These are phyloP conservation scores for Carcinoscorpius rotundicauda DNA, from an alignment of 1,140 invertebrate genomes.

Conservation along the genomic window DNA sequence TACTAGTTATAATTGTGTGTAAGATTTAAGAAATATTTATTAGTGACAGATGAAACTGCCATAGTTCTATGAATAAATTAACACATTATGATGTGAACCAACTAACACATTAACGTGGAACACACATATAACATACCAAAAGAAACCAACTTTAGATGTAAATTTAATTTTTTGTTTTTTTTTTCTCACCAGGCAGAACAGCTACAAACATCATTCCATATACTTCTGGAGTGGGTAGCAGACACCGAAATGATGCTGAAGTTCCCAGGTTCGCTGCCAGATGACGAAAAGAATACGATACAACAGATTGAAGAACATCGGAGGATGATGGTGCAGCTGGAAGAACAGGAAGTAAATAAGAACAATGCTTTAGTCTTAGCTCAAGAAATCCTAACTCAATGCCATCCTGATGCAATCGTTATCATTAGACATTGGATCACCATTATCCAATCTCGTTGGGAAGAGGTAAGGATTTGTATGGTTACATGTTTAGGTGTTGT, in stretches of 20 bases:
- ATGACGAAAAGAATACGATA: conserved; percentile 75
- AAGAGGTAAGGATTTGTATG: conserved; percentile 43
- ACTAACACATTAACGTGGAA: too few species aligned
- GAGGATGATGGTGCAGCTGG: conserved; percentile 66
- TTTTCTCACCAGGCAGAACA: conserved; percentile 58
- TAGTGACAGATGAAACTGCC: too few species aligned
- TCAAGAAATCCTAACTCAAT: conserved; percentile 72
- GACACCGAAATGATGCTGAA: conserved; percentile 82
- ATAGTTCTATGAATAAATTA: too few species aligned
- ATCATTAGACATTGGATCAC: conserved; percentile 96
- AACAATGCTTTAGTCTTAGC: conserved; percentile 75
- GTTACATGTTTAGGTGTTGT: neutral
- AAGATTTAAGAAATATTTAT: too few species aligned
- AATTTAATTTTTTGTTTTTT: too few species aligned
- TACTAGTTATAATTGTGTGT: too few species aligned
- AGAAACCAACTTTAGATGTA: too few species aligned
- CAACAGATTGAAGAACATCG: conserved; percentile 74
- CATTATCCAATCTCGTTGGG: conserved; percentile 89
- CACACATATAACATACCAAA: too few species aligned
- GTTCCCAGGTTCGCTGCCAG: conserved; percentile 71
- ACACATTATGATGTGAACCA: too few species aligned
- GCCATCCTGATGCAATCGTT: conserved; percentile 82
- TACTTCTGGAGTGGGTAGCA: conserved; percentile 87
- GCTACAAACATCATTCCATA: conserved; percentile 82
- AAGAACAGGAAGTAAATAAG: conserved; percentile 70